These are phyloP conservation scores for Aphelenchoides bicaudatus DNA, from an alignment of 2,888 invertebrate genomes.

Conservation along the genomic window DNA sequence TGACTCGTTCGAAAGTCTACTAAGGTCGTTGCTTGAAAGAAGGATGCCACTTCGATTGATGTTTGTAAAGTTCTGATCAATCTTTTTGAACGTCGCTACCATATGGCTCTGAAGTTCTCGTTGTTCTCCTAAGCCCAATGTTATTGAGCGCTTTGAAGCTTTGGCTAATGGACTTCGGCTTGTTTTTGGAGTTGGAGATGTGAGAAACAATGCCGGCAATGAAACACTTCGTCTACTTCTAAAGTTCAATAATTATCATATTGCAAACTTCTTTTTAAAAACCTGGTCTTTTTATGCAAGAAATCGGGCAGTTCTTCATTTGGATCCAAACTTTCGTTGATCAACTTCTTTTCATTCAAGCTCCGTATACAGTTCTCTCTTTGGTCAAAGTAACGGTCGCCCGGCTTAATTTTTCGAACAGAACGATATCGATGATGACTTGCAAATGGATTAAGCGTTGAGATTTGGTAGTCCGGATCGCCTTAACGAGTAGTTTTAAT, in stretches of 20 bases:
- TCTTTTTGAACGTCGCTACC: slow-evolving; percentile 24
- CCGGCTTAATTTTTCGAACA: slow-evolving; percentile 30
- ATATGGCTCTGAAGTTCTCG: slow-evolving; percentile 28
- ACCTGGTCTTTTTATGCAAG: slow-evolving; percentile 12
- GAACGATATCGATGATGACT: slow-evolving; percentile 32
- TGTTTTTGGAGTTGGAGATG: background rate
- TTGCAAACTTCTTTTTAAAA: background rate
- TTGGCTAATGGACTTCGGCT: slow-evolving; percentile 9
- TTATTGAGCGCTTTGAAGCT: slow-evolving; percentile 21
- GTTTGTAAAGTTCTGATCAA: slow-evolving; percentile 23
- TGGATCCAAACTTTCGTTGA: background rate
- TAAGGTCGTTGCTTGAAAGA: slow-evolving; percentile 5
- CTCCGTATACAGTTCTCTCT: background rate
- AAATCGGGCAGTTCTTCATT: background rate
- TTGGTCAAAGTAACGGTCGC: slow-evolving; percentile 17
- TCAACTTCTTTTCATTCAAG: too few species aligned
- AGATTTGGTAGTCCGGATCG: slow-evolving; percentile 26
- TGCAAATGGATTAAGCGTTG: slow-evolving; percentile 27
- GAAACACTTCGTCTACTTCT: slow-evolving; percentile 11
- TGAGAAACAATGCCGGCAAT: background rate
- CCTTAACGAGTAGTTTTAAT: background rate
- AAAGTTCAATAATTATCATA: slow-evolving; percentile 2
- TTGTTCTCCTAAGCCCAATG: slow-evolving; percentile 27
- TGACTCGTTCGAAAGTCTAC: slow-evolving; percentile 8
- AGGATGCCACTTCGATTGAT: slow-evolving; percentile 6